Evolutionary conservation across 2,888 invertebrate species (phyloP), one percentile per base, ranked within the genome.

Genomic region (Sarcophaga caerulescens): DNA sequence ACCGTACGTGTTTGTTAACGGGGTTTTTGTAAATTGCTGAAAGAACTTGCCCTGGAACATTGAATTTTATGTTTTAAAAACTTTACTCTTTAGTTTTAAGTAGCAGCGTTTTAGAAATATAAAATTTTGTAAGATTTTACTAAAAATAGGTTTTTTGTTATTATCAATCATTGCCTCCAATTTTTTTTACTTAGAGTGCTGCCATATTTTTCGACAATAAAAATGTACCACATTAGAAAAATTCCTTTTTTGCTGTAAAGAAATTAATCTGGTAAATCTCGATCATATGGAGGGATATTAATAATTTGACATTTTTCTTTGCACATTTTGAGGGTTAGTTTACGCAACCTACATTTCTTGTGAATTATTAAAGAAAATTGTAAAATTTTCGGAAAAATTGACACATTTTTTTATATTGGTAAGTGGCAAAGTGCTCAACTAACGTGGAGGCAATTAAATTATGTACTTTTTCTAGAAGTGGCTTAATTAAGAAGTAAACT

Each of bases 321-420:
- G 62, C 66, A 79, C 81, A 60, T 75, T 87, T 89, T 89, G 88
- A 87, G 89, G 89, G 90, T 90, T 90, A 91, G 92, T 92, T 92
- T 92, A 92, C 92, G 92, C 92, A 92, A 92, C 75, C 75, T 85
- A 62, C 47, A 25, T 74, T 75, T 52, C 74, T 65, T 66, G 47
- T 77, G n/a, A 60, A 63, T 81, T 35, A 44, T 57, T 23, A 25
- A 60, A 62, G 70, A 81, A 79, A 85, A 79, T 73, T 73, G 12
- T 35, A 69, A 45, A 78, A 35, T 81, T 84, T 76, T 69, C 60
- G 52, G 8, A 85, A 87, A 86, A 73, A 52, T 79, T 60, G 45
- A 4, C 8, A 52, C 68, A 69, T 14, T 19, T n/a, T 60, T 47
- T 23, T 60, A 17, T 69, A 17, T 57, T 23, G 62, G 82, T 82